These are phyloP conservation scores for Rosalia funebris DNA, from an alignment of 2,888 invertebrate species.

Conservation along the genomic window DNA sequence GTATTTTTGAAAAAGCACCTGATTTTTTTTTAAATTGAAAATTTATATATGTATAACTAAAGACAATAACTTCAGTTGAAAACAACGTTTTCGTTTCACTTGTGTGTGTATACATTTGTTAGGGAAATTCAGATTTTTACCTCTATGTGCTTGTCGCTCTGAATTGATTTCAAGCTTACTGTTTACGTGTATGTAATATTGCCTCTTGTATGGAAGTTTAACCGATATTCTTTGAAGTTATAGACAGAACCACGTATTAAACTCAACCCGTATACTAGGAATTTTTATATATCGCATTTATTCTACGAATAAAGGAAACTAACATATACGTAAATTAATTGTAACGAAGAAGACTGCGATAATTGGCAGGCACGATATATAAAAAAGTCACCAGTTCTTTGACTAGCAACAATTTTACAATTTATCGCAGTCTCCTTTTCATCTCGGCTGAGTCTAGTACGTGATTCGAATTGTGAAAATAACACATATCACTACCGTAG, in stretches of 20 bases:
- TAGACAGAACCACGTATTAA: slow-evolving; percentile 7
- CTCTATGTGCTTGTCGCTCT: slow-evolving; percentile 21
- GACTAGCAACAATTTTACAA: background rate
- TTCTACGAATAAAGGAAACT: background rate
- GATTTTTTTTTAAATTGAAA: slow-evolving; percentile 22
- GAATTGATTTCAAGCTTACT: slow-evolving; percentile 17
- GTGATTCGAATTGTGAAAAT: slow-evolving; percentile 10
- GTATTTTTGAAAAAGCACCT: slow-evolving; percentile 42
- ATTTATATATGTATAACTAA: slow-evolving; percentile 30
- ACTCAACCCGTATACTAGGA: background rate
- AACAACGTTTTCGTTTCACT: background rate
- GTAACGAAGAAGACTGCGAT: background rate
- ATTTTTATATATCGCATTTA: background rate
- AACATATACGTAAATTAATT: background rate
- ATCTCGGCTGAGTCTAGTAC: background rate
- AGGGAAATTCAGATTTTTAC: slow-evolving; percentile 24
- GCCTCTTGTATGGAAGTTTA: slow-evolving; percentile 17
- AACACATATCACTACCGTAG: slow-evolving; percentile 16
- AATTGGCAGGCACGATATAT: background rate
- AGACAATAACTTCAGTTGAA: slow-evolving; percentile 32
- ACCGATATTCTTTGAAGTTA: slow-evolving; percentile 11
- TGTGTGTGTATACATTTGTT: slow-evolving; percentile 14
- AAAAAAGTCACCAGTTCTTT: background rate
- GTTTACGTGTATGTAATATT: slow-evolving; percentile 11
- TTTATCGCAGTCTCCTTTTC: background rate